Base-by-base conservation (phyloP, 2,888 invertebrate species). In the Cantharis lateralis region DNA sequence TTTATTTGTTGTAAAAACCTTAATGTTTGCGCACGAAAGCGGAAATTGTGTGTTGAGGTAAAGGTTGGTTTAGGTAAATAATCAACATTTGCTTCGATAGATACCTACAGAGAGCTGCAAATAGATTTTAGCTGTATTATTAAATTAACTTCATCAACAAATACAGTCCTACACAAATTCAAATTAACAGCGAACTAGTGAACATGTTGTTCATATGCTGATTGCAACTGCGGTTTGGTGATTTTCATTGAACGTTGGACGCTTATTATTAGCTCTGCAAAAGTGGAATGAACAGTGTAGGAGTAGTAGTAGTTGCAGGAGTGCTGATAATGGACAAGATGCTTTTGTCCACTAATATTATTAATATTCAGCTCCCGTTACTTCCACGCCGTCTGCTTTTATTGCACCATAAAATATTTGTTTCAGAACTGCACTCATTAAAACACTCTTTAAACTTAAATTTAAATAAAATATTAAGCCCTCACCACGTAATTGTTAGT, bases 141-240 rank as follows among this genome's bases (percentile, higher is more conserved):
- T 73, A 69, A 73, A 73, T 73, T 73, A 73, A 68, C 16, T 69
- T 62, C 73, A 69, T 73, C 73, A 68, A 73, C 73, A 73, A 73
- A 73, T 69, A 62, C 20, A 13, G 68, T 28, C 13, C 73, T 69
- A 69, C 28, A 73, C 69, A 62, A 62, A 68, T 62, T 62, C 16
- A 62, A 73, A 73, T 73, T 73, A 73, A 68, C 73, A 73, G 68
- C 68, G 68, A 73, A 73, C 73, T 68, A 62, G 32, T 61, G 68
- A 72, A 68, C 72, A 64, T 66, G 71, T 70, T 72, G 73, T 73
- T 68, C 73, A 73, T 68, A 73, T 73, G 69, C 73, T 73, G 73
- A 73, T 73, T 73, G 73, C 73, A 73, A 62, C 69, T 73, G 73
- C 28, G 73, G 68, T 73, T 73, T 73, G 20, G 20, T 68, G 24